Conservation (phyloP, 2,888 invertebrate species). For the Zygogramma bicolorata region DNA sequence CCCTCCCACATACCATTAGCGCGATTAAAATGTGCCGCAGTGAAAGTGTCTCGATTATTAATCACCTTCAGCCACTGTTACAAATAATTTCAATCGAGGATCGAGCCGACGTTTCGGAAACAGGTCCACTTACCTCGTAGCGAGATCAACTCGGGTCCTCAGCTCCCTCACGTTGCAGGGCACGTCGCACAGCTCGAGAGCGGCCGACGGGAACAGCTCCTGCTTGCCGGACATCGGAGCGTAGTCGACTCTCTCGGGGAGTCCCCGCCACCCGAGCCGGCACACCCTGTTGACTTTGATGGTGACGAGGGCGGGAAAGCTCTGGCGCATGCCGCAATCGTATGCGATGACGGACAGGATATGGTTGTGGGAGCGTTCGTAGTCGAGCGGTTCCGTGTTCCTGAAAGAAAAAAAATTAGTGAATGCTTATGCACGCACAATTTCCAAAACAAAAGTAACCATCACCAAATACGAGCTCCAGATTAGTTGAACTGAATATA, state of each 20-base stretch:
- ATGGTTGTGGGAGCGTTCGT: constrained; percentile 93
- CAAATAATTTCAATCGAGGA: too few relatives aligned
- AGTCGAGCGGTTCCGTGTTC: constrained; percentile 94
- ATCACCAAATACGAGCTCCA: too few relatives aligned
- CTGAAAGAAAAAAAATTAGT: constrained; percentile 43
- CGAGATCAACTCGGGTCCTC: constrained; percentile 66
- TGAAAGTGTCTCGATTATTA: too few relatives aligned
- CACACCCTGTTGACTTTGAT: constrained; percentile 78
- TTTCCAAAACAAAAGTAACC: too few relatives aligned
- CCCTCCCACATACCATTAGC: too few relatives aligned
- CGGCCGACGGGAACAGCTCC: constrained; percentile 83
- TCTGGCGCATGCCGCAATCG: constrained; percentile 96
- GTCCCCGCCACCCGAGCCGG: constrained; percentile 70
- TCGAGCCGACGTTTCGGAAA: too few relatives aligned
- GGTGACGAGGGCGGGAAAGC: constrained; percentile 95
- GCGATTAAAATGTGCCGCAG: too few relatives aligned
- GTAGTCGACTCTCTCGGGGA: constrained; percentile 89
- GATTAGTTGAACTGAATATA: too few relatives aligned
- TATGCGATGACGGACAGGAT: constrained; percentile 96
- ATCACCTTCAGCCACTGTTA: too few relatives aligned
- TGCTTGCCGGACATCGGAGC: constrained; percentile 85
- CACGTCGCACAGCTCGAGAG: constrained; percentile 74
- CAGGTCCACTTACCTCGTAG: constrained; percentile 65
- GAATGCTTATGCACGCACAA: too few relatives aligned
- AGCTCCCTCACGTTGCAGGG: constrained; percentile 71